Evolutionary conservation across 2,888 invertebrate species (phyloP).

Genomic region (Rapana venosa): DNA sequence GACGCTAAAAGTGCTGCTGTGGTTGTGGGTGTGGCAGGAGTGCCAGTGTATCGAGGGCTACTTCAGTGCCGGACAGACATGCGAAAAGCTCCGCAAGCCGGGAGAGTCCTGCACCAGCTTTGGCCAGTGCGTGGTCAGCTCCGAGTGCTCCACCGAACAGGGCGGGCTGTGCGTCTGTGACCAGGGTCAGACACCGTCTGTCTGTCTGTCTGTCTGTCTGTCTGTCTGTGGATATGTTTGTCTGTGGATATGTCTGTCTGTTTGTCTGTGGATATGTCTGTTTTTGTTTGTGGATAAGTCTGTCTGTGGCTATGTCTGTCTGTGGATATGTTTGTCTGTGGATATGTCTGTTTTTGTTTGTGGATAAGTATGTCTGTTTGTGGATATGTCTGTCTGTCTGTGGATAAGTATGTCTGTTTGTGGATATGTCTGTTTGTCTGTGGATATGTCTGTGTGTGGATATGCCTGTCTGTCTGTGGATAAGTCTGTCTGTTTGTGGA

Average conservation of each 20-base stretch:
- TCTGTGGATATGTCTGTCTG: not conserved
- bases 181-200: not conserved
- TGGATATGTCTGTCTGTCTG: not conserved
- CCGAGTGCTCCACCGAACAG: slow-evolving; percentile 39
- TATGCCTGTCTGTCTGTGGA: not conserved
- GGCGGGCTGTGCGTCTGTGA: slow-evolving; percentile 48
- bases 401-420: not conserved
- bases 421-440: not conserved
- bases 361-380: not conserved
- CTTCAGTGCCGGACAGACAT: slow-evolving; percentile 37
- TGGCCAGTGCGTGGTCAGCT: slow-evolving; percentile 31
- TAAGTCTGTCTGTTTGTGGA: not conserved
- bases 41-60: slow-evolving; percentile 41
- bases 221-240: not conserved
- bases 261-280: not conserved
- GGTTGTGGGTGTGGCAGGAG: not conserved
- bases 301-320: not conserved
- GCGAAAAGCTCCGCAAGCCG: slow-evolving; percentile 27
- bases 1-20: not conserved
- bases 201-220: not conserved
- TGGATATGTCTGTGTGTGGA: not conserved
- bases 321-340: not conserved
- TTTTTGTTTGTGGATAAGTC: not conserved
- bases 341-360: not conserved
- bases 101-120: slow-evolving; percentile 34